phyloP scores from a whole-genome alignment of 2,888 invertebrate species.

The Ferrisia virgata region DNA sequence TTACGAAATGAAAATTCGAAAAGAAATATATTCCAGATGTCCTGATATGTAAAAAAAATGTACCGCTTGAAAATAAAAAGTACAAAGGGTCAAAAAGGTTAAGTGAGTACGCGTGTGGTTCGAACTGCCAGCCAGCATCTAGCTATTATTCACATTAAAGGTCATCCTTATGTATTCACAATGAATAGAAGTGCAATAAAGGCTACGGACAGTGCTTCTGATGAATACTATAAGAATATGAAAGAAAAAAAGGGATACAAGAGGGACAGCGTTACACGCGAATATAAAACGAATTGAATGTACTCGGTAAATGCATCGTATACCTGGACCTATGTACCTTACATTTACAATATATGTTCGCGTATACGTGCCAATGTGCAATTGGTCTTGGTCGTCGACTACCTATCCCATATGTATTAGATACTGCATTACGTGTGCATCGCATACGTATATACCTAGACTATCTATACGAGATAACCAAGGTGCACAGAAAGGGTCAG shows the following conservation, averaged over 20 bases:
- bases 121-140: too few species aligned
- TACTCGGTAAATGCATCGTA: neutral
- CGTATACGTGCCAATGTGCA: neutral
- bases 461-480: neutral
- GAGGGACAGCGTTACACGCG: neutral
- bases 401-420: neutral
- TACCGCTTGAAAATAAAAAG: neutral
- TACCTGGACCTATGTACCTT: too few species aligned
- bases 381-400: neutral
- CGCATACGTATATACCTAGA: neutral
- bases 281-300: neutral
- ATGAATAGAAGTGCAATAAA: neutral
- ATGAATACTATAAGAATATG: neutral
- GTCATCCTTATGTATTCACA: neutral
- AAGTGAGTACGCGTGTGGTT: neutral
- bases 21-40: too few species aligned
- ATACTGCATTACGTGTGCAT: neutral
- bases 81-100: neutral
- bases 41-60: neutral
- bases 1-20: neutral
- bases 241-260: neutral
- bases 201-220: neutral
- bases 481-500: neutral
- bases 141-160: too few species aligned
- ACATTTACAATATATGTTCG: neutral